Percentiles rank a stretch among this genome's conserved stretches.
These are phyloP conservation scores for Zaprionus ghesquierei DNA, from an alignment of 1,140 invertebrate genomes.

Conservation along the genomic window DNA sequence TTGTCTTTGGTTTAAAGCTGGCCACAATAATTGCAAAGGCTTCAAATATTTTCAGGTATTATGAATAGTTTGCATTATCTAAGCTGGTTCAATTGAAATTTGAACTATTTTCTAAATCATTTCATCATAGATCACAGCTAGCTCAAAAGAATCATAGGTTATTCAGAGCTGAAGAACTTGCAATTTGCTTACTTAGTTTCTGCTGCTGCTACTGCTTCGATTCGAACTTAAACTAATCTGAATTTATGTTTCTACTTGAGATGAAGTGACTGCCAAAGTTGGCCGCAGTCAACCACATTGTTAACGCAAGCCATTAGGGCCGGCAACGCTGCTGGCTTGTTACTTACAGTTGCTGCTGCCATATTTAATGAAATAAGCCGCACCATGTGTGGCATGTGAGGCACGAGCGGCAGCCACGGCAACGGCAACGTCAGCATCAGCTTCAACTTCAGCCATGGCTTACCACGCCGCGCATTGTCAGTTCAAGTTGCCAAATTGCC, in stretches of 20 bases:
- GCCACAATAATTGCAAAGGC: neutral
- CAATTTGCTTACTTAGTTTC: too few species aligned
- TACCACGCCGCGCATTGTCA: neutral
- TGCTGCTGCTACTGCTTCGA: too few species aligned
- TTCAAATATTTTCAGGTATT: neutral
- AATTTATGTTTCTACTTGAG: neutral
- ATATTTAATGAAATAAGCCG: constrained; percentile 67
- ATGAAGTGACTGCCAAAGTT: constrained; percentile 38
- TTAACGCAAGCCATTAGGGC: constrained; percentile 59
- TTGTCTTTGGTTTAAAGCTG: neutral
- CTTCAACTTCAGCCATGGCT: neutral
- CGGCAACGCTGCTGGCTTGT: constrained; percentile 46
- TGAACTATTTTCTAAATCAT: too few species aligned
- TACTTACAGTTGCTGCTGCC: constrained; percentile 42
- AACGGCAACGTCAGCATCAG: too few species aligned
- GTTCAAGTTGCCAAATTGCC: constrained; percentile 52
- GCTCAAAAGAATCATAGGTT: too few species aligned
- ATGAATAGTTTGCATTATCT: neutral
- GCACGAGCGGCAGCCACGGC: constrained; percentile 1
- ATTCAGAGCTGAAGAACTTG: too few species aligned
- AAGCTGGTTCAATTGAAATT: neutral
- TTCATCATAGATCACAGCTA: too few species aligned
- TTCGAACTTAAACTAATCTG: neutral
- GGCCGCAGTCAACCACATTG: constrained; percentile 54
- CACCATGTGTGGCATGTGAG: constrained; percentile 14